A percentile compares a stretch with the other conserved stretches of the same genome.
phyloP scores from a whole-genome alignment of 2,113 vertebrate species.

The Sturnus vulgaris region DNA sequence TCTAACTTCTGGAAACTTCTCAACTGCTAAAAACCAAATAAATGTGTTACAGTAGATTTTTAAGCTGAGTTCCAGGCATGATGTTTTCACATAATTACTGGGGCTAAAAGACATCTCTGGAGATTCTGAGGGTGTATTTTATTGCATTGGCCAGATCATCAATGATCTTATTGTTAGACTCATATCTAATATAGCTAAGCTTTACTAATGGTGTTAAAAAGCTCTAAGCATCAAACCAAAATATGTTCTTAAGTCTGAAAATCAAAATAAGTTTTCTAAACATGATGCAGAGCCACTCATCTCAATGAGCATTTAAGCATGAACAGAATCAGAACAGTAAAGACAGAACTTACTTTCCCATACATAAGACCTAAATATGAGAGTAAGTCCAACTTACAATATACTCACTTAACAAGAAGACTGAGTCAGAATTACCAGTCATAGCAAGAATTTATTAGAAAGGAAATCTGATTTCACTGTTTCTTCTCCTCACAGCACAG shows the following conservation, averaged over 20 bases:
- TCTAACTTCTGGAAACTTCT: background rate
- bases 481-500: background rate
- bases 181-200: background rate
- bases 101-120: background rate
- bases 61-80: background rate
- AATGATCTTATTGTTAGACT: rapidly evolving
- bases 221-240: background rate
- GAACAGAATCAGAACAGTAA: background rate
- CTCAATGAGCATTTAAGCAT: background rate
- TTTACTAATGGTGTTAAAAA: background rate
- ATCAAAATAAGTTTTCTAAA: background rate
- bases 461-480: background rate
- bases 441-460: background rate
- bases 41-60: background rate
- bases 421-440: background rate
- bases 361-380: background rate
- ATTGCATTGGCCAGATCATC: background rate
- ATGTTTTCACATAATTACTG: background rate
- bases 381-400: background rate
- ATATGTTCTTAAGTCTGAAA: background rate
- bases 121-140: background rate
- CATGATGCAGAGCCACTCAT: rapidly evolving
- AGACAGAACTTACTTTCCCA: background rate
- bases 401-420: background rate
- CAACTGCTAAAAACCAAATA: background rate